A percentile compares a stretch with the other conserved stretches of the same genome.
Conservation (phyloP, 2,113 vertebrate species). For the Felis chaus region DNA sequence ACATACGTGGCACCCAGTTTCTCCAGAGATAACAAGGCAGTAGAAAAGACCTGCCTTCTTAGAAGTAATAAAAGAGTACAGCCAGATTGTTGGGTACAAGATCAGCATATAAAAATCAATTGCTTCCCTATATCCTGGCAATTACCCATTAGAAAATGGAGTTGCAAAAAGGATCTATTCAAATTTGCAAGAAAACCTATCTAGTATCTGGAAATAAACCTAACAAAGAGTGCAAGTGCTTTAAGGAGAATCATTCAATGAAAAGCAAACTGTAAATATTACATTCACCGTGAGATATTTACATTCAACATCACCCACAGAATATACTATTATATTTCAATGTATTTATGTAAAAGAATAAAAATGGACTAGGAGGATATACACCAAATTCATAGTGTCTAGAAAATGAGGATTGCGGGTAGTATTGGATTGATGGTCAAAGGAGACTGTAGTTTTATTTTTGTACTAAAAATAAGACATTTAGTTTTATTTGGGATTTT, state of each 20-base stretch:
- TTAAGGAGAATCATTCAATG: conserved; percentile 27
- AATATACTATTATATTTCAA: background rate
- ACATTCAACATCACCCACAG: conserved; percentile 20
- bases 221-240: background rate
- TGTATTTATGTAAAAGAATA: conserved; percentile 33
- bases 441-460: conserved; percentile 37
- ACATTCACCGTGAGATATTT: background rate
- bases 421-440: background rate
- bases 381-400: background rate
- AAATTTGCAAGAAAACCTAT: conserved; percentile 22
- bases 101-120: conserved; percentile 32
- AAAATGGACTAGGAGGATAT: background rate
- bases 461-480: conserved; percentile 15
- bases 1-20: background rate
- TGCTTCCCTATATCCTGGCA: background rate
- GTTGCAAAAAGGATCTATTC: background rate
- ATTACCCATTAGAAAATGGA: conserved; percentile 2
- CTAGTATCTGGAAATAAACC: background rate
- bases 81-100: background rate
- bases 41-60: background rate
- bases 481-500: background rate
- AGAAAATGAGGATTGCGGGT: background rate
- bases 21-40: background rate
- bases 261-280: conserved; percentile 38
- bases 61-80: background rate